Evolutionary conservation across 2,888 invertebrate genomes (phyloP).

Genomic region (Tethea ocularis): DNA sequence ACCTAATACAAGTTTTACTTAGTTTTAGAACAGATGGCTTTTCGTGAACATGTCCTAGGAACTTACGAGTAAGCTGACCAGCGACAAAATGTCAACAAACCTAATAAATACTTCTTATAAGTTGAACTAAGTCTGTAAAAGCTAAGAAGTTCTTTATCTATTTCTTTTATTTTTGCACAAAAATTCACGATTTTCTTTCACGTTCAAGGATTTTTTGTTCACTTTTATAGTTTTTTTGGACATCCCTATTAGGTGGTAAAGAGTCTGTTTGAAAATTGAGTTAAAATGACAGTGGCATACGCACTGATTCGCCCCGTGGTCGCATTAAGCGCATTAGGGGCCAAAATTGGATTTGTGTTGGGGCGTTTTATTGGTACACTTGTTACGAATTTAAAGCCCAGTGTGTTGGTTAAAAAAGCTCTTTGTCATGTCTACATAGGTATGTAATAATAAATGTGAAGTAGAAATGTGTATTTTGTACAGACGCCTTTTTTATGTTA

Average conservation of each 20-base stretch:
- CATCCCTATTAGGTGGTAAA: conserved; percentile 33
- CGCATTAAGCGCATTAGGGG: conserved; percentile 81
- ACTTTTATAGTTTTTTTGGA: conserved; percentile 12
- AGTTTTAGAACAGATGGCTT: not conserved
- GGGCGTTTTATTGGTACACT: conserved; percentile 82
- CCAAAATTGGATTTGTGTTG: conserved; percentile 79
- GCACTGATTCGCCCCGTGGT: conserved; percentile 82
- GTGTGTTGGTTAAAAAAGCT: conserved; percentile 64
- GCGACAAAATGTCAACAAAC: too few relatives aligned
- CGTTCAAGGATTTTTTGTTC: not conserved
- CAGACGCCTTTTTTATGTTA: not conserved
- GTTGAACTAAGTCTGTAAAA: too few relatives aligned
- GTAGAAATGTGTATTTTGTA: not conserved
- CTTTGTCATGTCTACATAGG: conserved; percentile 40
- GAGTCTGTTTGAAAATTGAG: conserved; percentile 76
- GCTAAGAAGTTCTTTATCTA: too few relatives aligned
- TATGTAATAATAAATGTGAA: not conserved
- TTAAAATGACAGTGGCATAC: conserved; percentile 83
- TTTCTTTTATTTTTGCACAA: too few relatives aligned
- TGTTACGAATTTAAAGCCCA: conserved; percentile 73
- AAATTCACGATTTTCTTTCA: too few relatives aligned
- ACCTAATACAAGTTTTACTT: not conserved
- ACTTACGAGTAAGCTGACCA: too few relatives aligned
- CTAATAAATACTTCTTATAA: too few relatives aligned
- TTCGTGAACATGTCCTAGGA: too few relatives aligned